Percentiles rank a stretch among this genome's conserved stretches.
These are phyloP conservation scores for Diadegma fenestrale DNA, from an alignment of 2,888 invertebrate species.

Conservation along the genomic window DNA sequence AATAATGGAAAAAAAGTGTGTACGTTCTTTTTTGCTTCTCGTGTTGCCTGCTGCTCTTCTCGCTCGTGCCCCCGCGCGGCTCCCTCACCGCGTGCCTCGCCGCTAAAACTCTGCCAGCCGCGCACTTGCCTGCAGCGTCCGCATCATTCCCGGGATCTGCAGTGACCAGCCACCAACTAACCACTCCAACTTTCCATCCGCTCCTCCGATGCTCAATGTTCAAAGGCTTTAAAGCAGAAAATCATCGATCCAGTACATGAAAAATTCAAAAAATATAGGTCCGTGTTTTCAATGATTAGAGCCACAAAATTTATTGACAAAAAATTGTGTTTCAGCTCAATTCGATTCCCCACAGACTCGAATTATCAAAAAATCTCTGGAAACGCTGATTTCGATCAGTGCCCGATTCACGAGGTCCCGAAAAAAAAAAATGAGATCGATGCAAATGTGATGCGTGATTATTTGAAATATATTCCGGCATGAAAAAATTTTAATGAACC, in stretches of 20 bases:
- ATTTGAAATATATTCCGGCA: neutral
- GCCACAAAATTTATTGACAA: neutral
- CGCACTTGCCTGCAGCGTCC: conserved; percentile 52
- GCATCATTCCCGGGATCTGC: conserved; percentile 59
- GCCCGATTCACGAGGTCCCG: neutral
- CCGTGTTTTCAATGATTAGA: neutral
- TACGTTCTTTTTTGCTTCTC: conserved; percentile 25
- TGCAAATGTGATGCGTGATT: neutral
- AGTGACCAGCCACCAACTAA: conserved; percentile 34
- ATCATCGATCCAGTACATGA: neutral
- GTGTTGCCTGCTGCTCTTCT: neutral
- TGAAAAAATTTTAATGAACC: neutral
- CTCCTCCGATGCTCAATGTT: conserved; percentile 24
- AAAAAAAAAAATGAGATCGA: neutral
- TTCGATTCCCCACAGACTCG: too few species aligned
- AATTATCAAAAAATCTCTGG: neutral
- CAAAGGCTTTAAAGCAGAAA: neutral
- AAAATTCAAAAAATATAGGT: neutral
- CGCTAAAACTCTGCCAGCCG: conserved; percentile 12
- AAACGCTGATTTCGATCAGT: neutral
- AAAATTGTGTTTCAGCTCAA: neutral
- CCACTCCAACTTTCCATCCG: conserved; percentile 55
- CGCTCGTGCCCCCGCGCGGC: conserved; percentile 1
- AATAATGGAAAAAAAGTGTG: conserved; percentile 56
- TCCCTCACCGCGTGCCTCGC: neutral